These are phyloP conservation scores for Bombus superbus DNA, from an alignment of 1,140 invertebrate species.

Conservation along the genomic window DNA sequence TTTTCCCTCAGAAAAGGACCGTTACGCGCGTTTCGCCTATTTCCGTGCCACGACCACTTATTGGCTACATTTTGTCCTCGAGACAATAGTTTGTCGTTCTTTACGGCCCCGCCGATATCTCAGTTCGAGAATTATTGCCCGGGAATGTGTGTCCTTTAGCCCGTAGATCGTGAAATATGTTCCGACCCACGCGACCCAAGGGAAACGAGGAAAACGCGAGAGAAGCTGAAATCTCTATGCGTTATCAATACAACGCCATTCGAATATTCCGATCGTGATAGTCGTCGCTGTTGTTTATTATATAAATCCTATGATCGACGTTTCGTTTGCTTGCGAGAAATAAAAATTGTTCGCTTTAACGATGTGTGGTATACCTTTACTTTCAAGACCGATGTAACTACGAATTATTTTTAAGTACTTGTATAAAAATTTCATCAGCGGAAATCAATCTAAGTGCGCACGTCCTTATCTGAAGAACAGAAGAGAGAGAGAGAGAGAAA, in stretches of 20 bases:
- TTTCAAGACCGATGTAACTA: no score
- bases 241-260: background rate
- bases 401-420: no score
- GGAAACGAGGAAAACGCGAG: background rate
- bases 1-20: slow-evolving; percentile 55
- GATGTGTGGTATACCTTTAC: no score
- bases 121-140: slow-evolving; percentile 55
- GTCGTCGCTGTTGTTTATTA: background rate
- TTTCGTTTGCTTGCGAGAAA: background rate
- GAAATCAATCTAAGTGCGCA: no score
- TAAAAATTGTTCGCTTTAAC: background rate
- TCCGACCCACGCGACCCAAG: background rate
- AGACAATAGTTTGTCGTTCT: slow-evolving; percentile 62
- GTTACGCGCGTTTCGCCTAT: slow-evolving; percentile 67
- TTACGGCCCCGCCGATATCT: slow-evolving; percentile 60
- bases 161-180: background rate
- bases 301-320: no score
- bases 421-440: no score
- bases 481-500: no score
- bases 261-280: background rate
- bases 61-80: slow-evolving; percentile 61
- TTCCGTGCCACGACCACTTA: slow-evolving; percentile 55
- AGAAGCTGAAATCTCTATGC: background rate
- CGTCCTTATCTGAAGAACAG: no score
- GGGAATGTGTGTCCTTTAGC: slow-evolving; percentile 34